phyloP scores from a whole-genome alignment of 2,797 vertebrate genomes.

The Botia kubotai region DNA sequence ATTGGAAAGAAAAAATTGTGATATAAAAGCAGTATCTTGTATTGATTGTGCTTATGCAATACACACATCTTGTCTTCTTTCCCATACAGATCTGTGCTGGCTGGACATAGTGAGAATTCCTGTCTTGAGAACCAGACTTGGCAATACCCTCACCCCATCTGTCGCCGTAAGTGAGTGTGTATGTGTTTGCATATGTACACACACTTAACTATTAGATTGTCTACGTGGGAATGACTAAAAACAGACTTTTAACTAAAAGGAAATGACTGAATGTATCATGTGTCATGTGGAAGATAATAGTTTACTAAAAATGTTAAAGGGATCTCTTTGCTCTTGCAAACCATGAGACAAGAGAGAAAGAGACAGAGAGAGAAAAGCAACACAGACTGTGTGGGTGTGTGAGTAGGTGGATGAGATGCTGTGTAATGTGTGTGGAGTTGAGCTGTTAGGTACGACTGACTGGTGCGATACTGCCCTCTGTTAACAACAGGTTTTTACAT shows the following conservation, averaged over 20 bases:
- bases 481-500: constrained; percentile 49
- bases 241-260: constrained; percentile 3
- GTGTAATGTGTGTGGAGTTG: constrained; percentile 34
- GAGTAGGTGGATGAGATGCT: constrained; percentile 54
- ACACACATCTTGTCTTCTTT: constrained; percentile 29
- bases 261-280: background rate
- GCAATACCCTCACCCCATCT: constrained; percentile 80
- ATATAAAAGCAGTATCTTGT: background rate
- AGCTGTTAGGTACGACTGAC: background rate
- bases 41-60: constrained; percentile 24
- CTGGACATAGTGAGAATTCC: constrained; percentile 79
- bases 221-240: background rate
- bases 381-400: constrained; percentile 48
- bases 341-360: constrained; percentile 26
- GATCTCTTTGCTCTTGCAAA: constrained; percentile 16
- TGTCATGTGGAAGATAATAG: background rate
- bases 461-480: constrained; percentile 67
- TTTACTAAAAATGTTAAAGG: background rate
- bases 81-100: constrained; percentile 73
- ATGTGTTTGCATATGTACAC: constrained; percentile 27
- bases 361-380: constrained; percentile 25
- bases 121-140: constrained; percentile 82
- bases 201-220: background rate
- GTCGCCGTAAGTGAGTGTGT: constrained; percentile 77
- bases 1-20: background rate